These are phyloP conservation scores for Tetragonisca angustula DNA, from an alignment of 2,888 invertebrate genomes.

Conservation along the genomic window DNA sequence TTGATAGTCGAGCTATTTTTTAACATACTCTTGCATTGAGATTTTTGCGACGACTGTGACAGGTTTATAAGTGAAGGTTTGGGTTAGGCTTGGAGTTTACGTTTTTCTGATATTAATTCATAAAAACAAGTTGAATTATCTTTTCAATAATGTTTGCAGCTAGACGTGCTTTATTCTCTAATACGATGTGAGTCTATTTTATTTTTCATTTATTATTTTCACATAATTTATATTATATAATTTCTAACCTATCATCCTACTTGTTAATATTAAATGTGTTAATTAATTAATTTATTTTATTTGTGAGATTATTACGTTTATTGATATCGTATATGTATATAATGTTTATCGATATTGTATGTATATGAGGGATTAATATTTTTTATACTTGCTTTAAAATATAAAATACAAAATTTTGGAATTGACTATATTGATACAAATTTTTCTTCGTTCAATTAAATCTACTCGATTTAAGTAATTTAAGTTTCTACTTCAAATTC, in stretches of 20 bases:
- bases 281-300: slow-evolving; percentile 15
- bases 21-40: slow-evolving; percentile 17
- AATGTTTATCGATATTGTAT: not conserved
- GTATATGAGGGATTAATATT: not conserved
- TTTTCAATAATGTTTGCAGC: slow-evolving; percentile 70
- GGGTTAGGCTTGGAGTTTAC: not conserved
- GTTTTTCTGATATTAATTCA: not conserved
- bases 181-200: slow-evolving; percentile 69
- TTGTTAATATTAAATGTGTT: not conserved
- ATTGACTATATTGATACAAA: not conserved
- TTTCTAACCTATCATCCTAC: slow-evolving; percentile 69
- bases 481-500: not conserved
- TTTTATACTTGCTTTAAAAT: not conserved
- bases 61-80: not conserved
- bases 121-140: slow-evolving; percentile 2
- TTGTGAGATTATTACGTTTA: not conserved
- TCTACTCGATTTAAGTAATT: slow-evolving; percentile 26
- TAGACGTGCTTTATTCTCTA: slow-evolving; percentile 67
- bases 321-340: not conserved
- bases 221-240: slow-evolving; percentile 70
- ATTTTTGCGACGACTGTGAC: not conserved
- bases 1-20: slow-evolving; percentile 19
- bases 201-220: slow-evolving; percentile 1
- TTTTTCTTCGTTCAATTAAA: slow-evolving; percentile 7
- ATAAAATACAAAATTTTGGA: not conserved